phyloP scores from a whole-genome alignment of 2,113 vertebrate species.

The Onychostoma macrolepis region DNA sequence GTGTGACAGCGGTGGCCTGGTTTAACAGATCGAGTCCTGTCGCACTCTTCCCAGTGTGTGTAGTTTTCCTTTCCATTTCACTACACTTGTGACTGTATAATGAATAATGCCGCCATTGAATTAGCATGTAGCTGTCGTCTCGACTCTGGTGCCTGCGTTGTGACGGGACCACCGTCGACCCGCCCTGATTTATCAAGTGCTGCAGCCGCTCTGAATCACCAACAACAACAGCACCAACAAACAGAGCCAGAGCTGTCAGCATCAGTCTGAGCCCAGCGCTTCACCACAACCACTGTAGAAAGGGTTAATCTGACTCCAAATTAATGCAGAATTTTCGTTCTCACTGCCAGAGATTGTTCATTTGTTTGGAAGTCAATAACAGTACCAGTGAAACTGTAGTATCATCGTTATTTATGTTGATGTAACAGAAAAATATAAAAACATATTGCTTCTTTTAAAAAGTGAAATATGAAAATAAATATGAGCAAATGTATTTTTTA shows the following conservation, averaged over 20 bases:
- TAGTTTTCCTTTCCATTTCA: slow-evolving; percentile 74
- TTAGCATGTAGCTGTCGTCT: slow-evolving; percentile 83
- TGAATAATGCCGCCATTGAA: slow-evolving; percentile 80
- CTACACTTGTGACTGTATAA: slow-evolving; percentile 77
- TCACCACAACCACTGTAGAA: slow-evolving; percentile 56
- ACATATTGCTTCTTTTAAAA: background rate
- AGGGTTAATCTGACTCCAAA: slow-evolving; percentile 72
- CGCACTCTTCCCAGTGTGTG: slow-evolving; percentile 69
- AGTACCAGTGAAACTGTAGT: background rate
- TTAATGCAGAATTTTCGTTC: slow-evolving; percentile 29
- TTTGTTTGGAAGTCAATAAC: background rate
- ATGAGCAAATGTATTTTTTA: background rate
- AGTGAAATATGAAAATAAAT: background rate
- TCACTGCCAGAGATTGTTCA: slow-evolving; percentile 25
- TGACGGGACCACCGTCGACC: slow-evolving; percentile 78
- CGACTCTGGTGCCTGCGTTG: slow-evolving; percentile 69
- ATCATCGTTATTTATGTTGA: background rate
- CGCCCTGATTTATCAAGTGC: slow-evolving; percentile 79
- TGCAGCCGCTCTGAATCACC: slow-evolving; percentile 75
- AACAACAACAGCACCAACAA: slow-evolving; percentile 74
- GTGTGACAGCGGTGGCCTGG: slow-evolving; percentile 60
- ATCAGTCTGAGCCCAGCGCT: slow-evolving; percentile 67
- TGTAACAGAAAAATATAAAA: background rate
- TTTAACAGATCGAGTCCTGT: slow-evolving; percentile 74
- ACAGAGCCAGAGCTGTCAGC: slow-evolving; percentile 68